A percentile compares a stretch with the other conserved stretches of the same genome.
phyloP scores from a whole-genome alignment of 2,797 vertebrate species.

The Lates japonicus region DNA sequence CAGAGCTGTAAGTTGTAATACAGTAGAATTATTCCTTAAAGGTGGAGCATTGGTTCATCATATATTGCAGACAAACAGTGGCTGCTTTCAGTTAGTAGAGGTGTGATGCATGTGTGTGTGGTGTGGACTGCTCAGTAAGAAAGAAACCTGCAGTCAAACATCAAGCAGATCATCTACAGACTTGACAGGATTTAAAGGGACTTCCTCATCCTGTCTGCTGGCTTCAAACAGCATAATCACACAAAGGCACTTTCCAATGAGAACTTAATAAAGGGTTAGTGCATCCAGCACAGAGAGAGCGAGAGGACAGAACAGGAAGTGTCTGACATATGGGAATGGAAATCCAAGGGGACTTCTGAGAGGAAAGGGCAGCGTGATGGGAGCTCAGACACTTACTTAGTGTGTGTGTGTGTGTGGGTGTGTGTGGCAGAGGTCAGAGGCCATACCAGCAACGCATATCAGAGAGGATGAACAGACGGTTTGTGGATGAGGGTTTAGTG shows the following conservation, averaged over 20 bases:
- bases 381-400: not conserved
- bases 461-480: constrained; percentile 51
- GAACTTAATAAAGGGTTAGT: constrained; percentile 3
- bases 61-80: not conserved
- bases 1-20: too few species aligned
- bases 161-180: constrained; percentile 30
- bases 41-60: not conserved
- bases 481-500: not conserved
- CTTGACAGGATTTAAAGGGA: not conserved
- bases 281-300: constrained; percentile 3
- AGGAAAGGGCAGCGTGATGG: constrained; percentile 29
- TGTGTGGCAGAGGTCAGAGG: constrained; percentile 26
- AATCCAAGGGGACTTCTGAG: constrained; percentile 45
- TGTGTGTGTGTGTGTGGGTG: constrained; percentile 4
- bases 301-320: constrained; percentile 2
- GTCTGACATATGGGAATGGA: constrained; percentile 22
- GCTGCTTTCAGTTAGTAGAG: not conserved
- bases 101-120: not conserved
- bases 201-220: constrained; percentile 17
- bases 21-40: not conserved
- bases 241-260: constrained; percentile 28
- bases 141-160: constrained; percentile 19
- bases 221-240: constrained; percentile 45
- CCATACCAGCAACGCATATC: constrained; percentile 9
- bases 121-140: not conserved